phyloP scores from a whole-genome alignment of 2,113 vertebrate species.

The Spermophilus dauricus region DNA sequence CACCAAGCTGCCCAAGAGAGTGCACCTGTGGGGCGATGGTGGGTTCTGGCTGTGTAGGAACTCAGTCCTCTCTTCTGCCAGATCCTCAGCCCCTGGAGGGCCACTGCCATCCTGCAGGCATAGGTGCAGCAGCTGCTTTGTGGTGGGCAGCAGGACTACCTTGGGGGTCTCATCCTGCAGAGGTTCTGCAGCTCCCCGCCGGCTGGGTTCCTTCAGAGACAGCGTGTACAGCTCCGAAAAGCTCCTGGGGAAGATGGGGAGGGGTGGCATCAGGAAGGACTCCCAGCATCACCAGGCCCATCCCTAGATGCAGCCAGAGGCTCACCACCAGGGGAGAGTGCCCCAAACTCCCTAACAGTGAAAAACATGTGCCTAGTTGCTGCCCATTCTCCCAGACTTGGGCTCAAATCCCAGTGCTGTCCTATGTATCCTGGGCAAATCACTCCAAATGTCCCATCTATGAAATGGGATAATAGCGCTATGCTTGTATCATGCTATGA shows the following conservation, averaged over 20 bases:
- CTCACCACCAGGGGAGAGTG: neutral
- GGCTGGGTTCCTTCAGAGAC: slow-evolving; percentile 93
- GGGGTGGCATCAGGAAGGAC: neutral
- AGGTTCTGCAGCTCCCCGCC: slow-evolving; percentile 87
- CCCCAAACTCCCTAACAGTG: neutral
- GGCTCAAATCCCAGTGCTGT: neutral
- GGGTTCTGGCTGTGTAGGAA: slow-evolving; percentile 78
- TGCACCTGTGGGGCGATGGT: slow-evolving; percentile 47
- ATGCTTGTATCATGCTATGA: neutral
- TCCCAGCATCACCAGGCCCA: neutral
- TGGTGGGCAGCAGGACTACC: slow-evolving; percentile 77
- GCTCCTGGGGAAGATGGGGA: slow-evolving; percentile 87
- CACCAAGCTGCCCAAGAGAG: neutral
- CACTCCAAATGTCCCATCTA: neutral
- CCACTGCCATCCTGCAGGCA: slow-evolving; percentile 89
- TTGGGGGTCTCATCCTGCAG: slow-evolving; percentile 57
- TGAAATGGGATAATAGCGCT: neutral
- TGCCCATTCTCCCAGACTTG: neutral
- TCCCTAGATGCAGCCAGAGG: neutral
- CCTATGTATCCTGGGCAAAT: neutral
- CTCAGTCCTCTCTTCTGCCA: slow-evolving; percentile 80
- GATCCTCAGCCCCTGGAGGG: slow-evolving; percentile 79
- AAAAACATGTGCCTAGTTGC: neutral
- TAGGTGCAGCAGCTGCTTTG: slow-evolving; percentile 88
- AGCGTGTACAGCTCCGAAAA: slow-evolving; percentile 95